Evolutionary conservation across 1,140 invertebrate genomes (phyloP).

Genomic region (Ostrea edulis): DNA sequence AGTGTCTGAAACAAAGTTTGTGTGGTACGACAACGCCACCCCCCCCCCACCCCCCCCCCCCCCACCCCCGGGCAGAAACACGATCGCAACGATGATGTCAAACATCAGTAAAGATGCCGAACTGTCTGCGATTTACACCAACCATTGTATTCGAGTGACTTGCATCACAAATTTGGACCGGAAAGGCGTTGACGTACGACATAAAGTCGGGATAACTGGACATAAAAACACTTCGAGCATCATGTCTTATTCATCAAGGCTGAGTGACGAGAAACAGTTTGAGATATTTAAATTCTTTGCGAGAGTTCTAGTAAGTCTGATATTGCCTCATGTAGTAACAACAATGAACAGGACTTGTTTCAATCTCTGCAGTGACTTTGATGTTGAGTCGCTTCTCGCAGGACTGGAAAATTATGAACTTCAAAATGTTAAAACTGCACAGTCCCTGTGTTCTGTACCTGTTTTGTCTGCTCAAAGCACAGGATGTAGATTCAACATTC

Average conservation of each 20-base stretch:
- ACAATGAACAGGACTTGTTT: background rate
- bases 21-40: constrained; percentile 10
- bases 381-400: background rate
- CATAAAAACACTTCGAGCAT: background rate
- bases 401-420: background rate
- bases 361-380: background rate
- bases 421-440: background rate
- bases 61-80: background rate
- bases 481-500: too few relatives aligned
- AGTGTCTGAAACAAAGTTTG: background rate
- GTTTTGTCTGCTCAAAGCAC: too few relatives aligned
- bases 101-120: background rate
- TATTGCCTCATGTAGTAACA: background rate
- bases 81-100: background rate
- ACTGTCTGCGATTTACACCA: background rate
- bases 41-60: too few relatives aligned
- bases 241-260: background rate
- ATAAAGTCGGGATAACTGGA: background rate
- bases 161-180: background rate
- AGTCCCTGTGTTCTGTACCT: background rate
- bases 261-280: background rate
- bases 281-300: background rate
- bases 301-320: background rate
- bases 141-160: constrained; percentile 30
- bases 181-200: background rate